Evolutionary conservation across 2,888 invertebrate genomes (phyloP).

Genomic region (Schizaphis graminum): DNA sequence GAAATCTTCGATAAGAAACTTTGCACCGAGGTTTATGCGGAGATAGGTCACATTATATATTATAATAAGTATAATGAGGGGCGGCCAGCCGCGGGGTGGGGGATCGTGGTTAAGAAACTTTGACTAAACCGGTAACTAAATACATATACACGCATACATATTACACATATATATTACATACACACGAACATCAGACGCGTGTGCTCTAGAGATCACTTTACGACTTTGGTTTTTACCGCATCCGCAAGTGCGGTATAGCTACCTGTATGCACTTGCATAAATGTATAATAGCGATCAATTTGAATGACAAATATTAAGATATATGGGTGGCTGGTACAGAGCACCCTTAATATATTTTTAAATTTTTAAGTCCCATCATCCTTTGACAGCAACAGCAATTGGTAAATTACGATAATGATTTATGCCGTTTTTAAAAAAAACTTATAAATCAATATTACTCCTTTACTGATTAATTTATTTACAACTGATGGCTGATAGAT

Average conservation of each 20-base stretch:
- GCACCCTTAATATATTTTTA: neutral
- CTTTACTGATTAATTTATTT: too few species aligned
- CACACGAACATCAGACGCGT: neutral
- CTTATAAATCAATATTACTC: neutral
- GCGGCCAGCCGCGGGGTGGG: neutral
- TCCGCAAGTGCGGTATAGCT: neutral
- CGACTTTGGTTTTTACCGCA: neutral
- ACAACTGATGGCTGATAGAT: too few species aligned
- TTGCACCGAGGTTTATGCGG: slow-evolving; percentile 37
- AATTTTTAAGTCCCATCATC: neutral
- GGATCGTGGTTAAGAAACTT: slow-evolving; percentile 46
- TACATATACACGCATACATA: neutral
- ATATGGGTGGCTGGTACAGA: neutral
- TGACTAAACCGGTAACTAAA: slow-evolving; percentile 2
- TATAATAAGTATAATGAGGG: neutral
- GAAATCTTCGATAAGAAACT: slow-evolving; percentile 62
- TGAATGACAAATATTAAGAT: neutral
- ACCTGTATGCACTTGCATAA: neutral
- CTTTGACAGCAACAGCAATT: neutral
- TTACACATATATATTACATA: neutral
- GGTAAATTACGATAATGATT: neutral
- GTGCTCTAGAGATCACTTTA: neutral
- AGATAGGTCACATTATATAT: neutral
- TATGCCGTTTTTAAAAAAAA: neutral
- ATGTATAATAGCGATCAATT: neutral